Evolutionary conservation across 2,797 vertebrate species (phyloP), one percentile per base, ranked within the genome.

Genomic region (Karalla daura): DNA sequence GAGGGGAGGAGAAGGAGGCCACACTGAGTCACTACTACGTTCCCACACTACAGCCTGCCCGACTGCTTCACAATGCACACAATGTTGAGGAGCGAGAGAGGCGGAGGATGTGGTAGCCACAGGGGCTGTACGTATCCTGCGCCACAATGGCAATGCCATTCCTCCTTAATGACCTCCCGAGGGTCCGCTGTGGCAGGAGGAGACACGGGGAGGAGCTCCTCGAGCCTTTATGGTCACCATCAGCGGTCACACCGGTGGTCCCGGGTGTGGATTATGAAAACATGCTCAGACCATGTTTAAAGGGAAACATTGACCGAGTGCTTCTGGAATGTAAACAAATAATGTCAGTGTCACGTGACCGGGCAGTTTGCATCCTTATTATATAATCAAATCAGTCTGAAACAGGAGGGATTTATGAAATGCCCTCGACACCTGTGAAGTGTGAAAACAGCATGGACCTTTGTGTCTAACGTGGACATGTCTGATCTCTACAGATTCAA

Each of bases 91-190:
- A 45, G 59, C 2, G 40, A 58, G 61, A 63, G 66, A 70, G 50
- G 63, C 8, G 7, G 60, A 68, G 61, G 56, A 81, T 39, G 35
- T 17, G 59, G 41, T 23, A 5, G 71, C 67, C 62, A 65, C 30
- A 40, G 71, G n/a, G 75, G 50, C 39, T 63, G 33, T 15, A 7
- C 45, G 39, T 53, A 18, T 56, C 39, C 44, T 32, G 28, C 2
- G 3, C 17, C 7, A 81, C 77, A 77, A 66, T 55, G 25, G 43
- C 50, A 33, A 5, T 3, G 14, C 7, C 72, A 39, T 77, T 63
- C 68, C 66, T 61, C 68, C 40, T 66, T 72, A 70, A 86, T 63
- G 33, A 45, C 15, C 21, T 49, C 61, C 37, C 15, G 14, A 67
- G 72, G 70, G 50, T 49, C 49, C 28, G 64, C 59, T 28, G 49